Evolutionary conservation across 2,888 invertebrate genomes (phyloP), one percentile per base, ranked within the genome.

Genomic region (Agrotis puta): DNA sequence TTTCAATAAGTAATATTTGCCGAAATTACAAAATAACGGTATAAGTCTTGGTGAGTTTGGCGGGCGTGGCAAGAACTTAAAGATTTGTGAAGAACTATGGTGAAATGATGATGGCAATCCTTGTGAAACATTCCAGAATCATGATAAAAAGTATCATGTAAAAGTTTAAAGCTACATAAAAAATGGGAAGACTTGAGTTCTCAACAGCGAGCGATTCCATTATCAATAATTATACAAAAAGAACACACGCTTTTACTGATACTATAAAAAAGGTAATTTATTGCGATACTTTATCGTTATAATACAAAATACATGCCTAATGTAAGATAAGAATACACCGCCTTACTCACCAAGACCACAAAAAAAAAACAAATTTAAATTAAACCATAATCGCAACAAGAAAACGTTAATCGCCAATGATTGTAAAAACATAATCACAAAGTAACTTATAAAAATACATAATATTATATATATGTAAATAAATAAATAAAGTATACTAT

Each of bases 1-100:
- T 82, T 84, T 79, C 81, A 80, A 86, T 92, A 93, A 93, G 90
- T 93, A 92, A 85, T 89, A 82, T 90, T 91, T 91, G 94, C 94
- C 94, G 90, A 88, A 89, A 84, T 80, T 70, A 79, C 20, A 27
- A 70, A 74, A 77, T 64, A 79, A 77, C 67, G 84, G 65, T 87
- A 85, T 88, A 69, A 33, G 80, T 81, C 81, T 85, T 85, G 86
- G 77, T 77, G 83, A 78, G 86, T 65, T 77, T 33, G 48, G 74
- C 50, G 72, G 70, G 67, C 63, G 64, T 70, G 75, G 74, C 77
- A 74, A 83, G 74, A 75, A 64, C 48, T 58, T 16, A 24, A n/a
- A 4, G 24, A 57, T 22, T 64, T 9, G 18, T 16, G n/a, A n/a
- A n/a, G n/a, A n/a, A n/a, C n/a, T n/a, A n/a, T n/a, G 4, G 18